phyloP scores from a whole-genome alignment of 2,888 invertebrate species.

The Drosophila demipolita region DNA sequence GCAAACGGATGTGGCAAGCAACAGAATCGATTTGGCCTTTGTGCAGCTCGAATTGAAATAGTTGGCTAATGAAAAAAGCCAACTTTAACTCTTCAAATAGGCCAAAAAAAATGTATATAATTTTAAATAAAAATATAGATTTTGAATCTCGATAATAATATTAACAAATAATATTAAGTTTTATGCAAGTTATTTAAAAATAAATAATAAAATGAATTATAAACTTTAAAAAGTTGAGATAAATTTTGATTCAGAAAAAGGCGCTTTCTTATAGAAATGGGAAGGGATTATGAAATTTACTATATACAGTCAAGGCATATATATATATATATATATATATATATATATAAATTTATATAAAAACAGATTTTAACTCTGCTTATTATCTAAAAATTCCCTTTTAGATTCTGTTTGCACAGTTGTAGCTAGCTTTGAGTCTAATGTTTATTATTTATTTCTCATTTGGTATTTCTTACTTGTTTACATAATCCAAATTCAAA shows the following conservation, averaged over 20 bases:
- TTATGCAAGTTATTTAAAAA: background rate
- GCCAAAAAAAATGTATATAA: background rate
- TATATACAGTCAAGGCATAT: background rate
- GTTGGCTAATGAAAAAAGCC: slow-evolving; percentile 39
- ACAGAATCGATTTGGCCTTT: slow-evolving; percentile 59
- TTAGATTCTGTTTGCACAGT: background rate
- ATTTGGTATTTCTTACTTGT: background rate
- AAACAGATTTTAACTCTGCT: background rate
- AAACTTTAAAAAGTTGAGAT: background rate
- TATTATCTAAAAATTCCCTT: background rate
- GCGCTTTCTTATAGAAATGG: too few species aligned
- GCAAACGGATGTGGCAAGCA: slow-evolving; percentile 17
- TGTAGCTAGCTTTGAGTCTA: slow-evolving; percentile 14
- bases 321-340: background rate
- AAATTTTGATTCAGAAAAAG: background rate
- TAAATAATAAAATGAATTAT: background rate
- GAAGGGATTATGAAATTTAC: background rate
- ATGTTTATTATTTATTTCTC: background rate
- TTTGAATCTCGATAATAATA: background rate
- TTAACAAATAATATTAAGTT: background rate
- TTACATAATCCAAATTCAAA: slow-evolving; percentile 5
- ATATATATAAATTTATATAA: background rate
- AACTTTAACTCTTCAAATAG: background rate
- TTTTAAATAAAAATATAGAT: background rate
- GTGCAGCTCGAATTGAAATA: slow-evolving; percentile 59